Evolutionary conservation across 1,140 invertebrate genomes (phyloP).

Genomic region (Drosophila ananassae): DNA sequence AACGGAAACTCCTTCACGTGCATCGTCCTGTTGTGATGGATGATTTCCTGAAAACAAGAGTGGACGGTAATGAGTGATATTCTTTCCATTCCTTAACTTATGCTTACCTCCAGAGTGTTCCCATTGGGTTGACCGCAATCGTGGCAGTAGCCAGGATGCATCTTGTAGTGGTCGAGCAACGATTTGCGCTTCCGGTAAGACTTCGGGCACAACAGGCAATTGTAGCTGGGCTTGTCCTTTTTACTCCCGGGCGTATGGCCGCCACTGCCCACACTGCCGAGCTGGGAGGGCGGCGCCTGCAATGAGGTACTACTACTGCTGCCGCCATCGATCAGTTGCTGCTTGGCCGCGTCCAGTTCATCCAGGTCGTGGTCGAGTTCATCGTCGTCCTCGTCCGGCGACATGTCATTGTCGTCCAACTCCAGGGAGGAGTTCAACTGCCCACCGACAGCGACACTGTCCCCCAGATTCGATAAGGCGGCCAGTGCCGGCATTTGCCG

Average conservation of each 20-base stretch:
- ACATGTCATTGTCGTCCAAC: conserved; percentile 75
- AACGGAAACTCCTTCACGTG: conserved; percentile 83
- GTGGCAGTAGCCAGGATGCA: conserved; percentile 82
- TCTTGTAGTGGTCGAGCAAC: conserved; percentile 80
- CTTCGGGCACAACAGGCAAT: conserved; percentile 77
- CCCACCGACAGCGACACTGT: conserved; percentile 11
- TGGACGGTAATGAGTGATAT: neutral
- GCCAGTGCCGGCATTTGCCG: conserved; percentile 45
- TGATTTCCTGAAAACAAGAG: conserved; percentile 66
- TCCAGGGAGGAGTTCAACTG: conserved; percentile 72
- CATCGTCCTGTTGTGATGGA: conserved; percentile 79
- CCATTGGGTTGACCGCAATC: conserved; percentile 83
- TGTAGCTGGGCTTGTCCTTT: conserved; percentile 80
- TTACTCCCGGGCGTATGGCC: conserved; percentile 60
- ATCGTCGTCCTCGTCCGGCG: conserved; percentile 79
- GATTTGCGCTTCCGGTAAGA: conserved; percentile 82
- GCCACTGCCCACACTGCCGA: conserved; percentile 39
- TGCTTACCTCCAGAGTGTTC: conserved; percentile 70
- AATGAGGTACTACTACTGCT: conserved; percentile 80
- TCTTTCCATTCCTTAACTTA: no score
- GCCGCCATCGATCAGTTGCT: conserved; percentile 78
- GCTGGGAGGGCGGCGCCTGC: conserved; percentile 70
- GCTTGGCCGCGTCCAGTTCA: conserved; percentile 76
- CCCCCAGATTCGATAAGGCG: conserved; percentile 47
- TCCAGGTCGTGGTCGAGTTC: conserved; percentile 74